A percentile compares a stretch with the other conserved stretches of the same genome.
These are phyloP conservation scores for Candoia aspera DNA, from an alignment of 2,113 vertebrate species.

Conservation along the genomic window DNA sequence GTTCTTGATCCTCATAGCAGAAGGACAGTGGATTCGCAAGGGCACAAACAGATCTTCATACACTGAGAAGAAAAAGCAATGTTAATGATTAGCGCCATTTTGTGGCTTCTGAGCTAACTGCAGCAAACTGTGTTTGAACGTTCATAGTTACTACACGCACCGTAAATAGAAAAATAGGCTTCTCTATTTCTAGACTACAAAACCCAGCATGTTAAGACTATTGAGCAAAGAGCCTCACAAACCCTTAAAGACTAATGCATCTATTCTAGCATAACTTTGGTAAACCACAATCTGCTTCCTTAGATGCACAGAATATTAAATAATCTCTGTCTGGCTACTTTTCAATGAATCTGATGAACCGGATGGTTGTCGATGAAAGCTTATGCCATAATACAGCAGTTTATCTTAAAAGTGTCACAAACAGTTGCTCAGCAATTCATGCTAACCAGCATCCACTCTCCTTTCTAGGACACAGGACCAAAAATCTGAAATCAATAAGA, in stretches of 20 bases:
- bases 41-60: conserved; percentile 82
- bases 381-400: background rate
- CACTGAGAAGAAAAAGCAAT: conserved; percentile 54
- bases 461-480: background rate
- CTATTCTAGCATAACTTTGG: background rate
- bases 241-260: background rate
- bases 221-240: background rate
- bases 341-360: background rate
- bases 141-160: background rate
- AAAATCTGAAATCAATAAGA: background rate
- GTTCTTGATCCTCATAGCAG: conserved; percentile 75
- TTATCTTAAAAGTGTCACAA: background rate
- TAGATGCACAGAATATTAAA: background rate
- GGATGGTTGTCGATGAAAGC: background rate
- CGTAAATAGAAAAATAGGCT: background rate
- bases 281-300: background rate
- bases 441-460: too few relatives aligned
- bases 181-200: background rate
- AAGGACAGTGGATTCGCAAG: conserved; percentile 73
- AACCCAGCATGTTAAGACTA: background rate
- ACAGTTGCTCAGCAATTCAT: background rate
- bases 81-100: conserved; percentile 1
- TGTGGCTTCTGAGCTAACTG: background rate
- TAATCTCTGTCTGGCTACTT: background rate
- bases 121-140: background rate